Base-by-base conservation (phyloP, 2,888 invertebrate genomes). In the Mesoligia furuncula region DNA sequence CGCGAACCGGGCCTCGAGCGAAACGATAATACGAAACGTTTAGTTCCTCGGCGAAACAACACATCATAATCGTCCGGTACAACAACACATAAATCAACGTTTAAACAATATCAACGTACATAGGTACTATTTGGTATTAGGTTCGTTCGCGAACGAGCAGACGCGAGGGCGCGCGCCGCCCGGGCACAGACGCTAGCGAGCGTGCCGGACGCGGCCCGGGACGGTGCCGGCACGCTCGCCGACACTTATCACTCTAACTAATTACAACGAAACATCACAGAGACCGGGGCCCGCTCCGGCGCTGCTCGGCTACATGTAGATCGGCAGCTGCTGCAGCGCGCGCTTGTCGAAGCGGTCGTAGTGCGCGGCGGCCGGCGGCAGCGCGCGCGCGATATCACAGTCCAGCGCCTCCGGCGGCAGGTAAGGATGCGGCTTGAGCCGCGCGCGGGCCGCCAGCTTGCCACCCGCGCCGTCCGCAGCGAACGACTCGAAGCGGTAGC, bases 271-370 rank as follows among this genome's bases (percentile, higher is more conserved):
- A 94, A 95, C 95, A 95, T 94, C 95, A 95, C 95, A 95, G 95
- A 94, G 91, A 92, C 88, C 92, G 93, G 90, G 85, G 87, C 87
- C 87, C 87, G 89, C 89, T 82, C 88, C 90, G 92, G 90, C 89
- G 87, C 88, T 89, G 88, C 89, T 84, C 91, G 92, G 94, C 95
- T 96, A 96, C 96, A 96, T 95, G 95, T 95, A 96, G 94, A 96
- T 95, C 77, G 96, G 96, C 94, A 96, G 95, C 95, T 96, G 96
- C 93, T 95, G 96, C 94, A 96, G 94, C 90, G 95, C 93, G 88
- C 96, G 95, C 94, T 95, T 95, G 95, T 96, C 96, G 93, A 96
- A 96, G 92, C 96, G 96, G 87, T 96, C 96, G 93, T 93, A 95
- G 93, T 93, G 95, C 91, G 91, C 91, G 89, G 91, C 92, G 88